Evolutionary conservation across 1,140 invertebrate genomes (phyloP), one percentile per base, ranked within the genome.

Genomic region (Lasioglossum baleicum): DNA sequence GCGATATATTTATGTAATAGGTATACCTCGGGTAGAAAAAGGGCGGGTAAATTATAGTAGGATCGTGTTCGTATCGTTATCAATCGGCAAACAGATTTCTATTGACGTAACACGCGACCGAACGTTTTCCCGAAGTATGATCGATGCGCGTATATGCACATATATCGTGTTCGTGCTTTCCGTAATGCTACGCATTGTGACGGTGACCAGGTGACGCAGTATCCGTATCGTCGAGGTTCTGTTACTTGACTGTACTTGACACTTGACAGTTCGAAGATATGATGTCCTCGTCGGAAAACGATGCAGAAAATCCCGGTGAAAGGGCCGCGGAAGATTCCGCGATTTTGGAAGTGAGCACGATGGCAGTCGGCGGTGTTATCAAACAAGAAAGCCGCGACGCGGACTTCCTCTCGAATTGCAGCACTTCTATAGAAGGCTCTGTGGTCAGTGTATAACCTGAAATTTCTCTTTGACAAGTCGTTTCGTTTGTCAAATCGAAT

Each of bases 351-450:
- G 88, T 93, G 42, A 92, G 92, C 82, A 90, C 91, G 13, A 91
- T 90, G 75, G 80, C 88, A 58, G 87, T 88, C 0, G 91, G 88
- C 53, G 81, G 87, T 10, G 85, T 88, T 73, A 65, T 87, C 2
- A 92, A 91, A 69, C 88, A 89, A 40, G 91, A 91, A 71, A 90
- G 76, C 79, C 90, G 87, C 58, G 93, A 93, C 31, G 86, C 83
- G 15, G 92, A 91, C 84, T 90, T 90, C 81, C 75, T 92, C 13
- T 93, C 92, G 1, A 93, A 93, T 80, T 92, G 90, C 66, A 94
- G 93, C 72, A 92, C 90, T 51, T 93, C 93, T 42, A 81, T 93
- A 11, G 93, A 94, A 66, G 92, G 92, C 61, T 94, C 92, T 56
- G 90, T 93, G 70, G 93, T 93, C 83, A 89, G 87, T 64, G 80